Evolutionary conservation across 2,888 invertebrate genomes (phyloP).

Genomic region (Andrena haemorrhoa): DNA sequence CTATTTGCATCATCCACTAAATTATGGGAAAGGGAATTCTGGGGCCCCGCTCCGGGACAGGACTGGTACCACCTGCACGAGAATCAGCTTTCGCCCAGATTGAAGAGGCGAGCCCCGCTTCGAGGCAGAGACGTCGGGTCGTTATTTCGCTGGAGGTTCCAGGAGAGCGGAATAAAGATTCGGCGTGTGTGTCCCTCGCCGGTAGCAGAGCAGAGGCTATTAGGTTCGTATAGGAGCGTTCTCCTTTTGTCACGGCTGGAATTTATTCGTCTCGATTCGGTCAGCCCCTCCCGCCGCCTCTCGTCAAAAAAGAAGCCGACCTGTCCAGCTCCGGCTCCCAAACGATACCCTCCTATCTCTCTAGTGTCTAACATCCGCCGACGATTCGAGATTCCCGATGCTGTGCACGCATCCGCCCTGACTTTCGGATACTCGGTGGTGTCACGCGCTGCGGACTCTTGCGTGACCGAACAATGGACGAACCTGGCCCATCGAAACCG

Average conservation of each 20-base stretch:
- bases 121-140: constrained; percentile 59
- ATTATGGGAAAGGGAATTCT: constrained; percentile 54
- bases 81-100: constrained; percentile 62
- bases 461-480: constrained; percentile 26
- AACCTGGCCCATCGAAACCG: neutral
- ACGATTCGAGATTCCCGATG: constrained; percentile 68
- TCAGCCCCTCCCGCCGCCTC: constrained; percentile 65
- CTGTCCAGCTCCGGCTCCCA: constrained; percentile 59
- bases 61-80: constrained; percentile 61
- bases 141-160: constrained; percentile 71
- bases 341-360: constrained; percentile 56
- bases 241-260: constrained; percentile 74
- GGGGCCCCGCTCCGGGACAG: constrained; percentile 28
- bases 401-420: constrained; percentile 36
- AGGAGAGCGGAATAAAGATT: constrained; percentile 69
- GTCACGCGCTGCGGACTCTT: constrained; percentile 36
- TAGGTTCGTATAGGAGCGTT: constrained; percentile 74
- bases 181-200: constrained; percentile 65
- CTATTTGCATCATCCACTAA: constrained; percentile 49
- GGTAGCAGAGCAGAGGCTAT: constrained; percentile 70
- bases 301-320: constrained; percentile 76
- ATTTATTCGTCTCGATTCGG: constrained; percentile 75
- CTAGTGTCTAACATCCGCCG: constrained; percentile 59
- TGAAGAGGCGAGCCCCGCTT: constrained; percentile 57
- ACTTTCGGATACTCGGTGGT: constrained; percentile 28